A percentile compares a stretch with the other conserved stretches of the same genome.
Conservation (phyloP, 2,888 invertebrate genomes). For the Xestoiulus laeticollis region DNA sequence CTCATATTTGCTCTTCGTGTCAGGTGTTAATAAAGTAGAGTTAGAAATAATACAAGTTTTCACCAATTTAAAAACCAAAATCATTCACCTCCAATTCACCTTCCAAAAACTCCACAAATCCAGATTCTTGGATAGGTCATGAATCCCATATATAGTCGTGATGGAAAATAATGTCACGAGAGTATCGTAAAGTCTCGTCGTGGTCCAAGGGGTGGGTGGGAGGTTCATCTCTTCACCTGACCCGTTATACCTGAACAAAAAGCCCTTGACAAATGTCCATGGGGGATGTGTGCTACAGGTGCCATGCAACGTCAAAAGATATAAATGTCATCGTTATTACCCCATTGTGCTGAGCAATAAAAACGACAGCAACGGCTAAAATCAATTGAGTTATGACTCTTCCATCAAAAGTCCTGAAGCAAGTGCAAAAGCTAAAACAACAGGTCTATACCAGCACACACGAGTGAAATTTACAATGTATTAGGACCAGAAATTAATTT, state of each 20-base stretch:
- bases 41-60: background rate
- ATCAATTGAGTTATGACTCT: conserved; percentile 33
- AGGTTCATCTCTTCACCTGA: background rate
- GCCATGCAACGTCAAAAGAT: conserved; percentile 35
- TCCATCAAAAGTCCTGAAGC: background rate
- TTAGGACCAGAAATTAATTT: too few species aligned
- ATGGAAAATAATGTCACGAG: background rate
- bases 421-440: background rate
- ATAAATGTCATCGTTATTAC: conserved; percentile 39
- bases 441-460: background rate
- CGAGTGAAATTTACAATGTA: too few species aligned
- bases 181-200: background rate
- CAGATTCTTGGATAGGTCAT: background rate
- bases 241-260: conserved; percentile 43
- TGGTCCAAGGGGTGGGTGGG: background rate
- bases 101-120: too few species aligned
- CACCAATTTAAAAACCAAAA: too few species aligned
- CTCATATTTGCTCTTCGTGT: conserved; percentile 1
- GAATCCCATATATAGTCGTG: background rate
- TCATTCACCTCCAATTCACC: too few species aligned
- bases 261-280: conserved; percentile 7
- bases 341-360: conserved; percentile 37
- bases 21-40: background rate
- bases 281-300: conserved; percentile 39
- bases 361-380: conserved; percentile 17